These are phyloP conservation scores for Chrysomallon squamiferum DNA, from an alignment of 1,140 invertebrate genomes.

Conservation along the genomic window DNA sequence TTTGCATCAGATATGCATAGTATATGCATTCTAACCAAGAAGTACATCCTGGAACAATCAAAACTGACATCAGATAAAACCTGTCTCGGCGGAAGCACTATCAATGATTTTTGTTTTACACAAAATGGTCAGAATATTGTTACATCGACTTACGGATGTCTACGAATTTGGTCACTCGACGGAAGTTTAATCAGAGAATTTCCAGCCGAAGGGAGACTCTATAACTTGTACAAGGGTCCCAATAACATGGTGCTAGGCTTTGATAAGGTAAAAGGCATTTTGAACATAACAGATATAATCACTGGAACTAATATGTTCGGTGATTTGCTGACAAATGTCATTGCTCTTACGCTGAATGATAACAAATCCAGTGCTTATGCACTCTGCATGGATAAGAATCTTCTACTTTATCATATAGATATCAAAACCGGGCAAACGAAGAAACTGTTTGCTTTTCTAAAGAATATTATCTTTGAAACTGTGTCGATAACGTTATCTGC, in stretches of 20 bases:
- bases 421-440: slow-evolving; percentile 16
- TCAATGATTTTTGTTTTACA: slow-evolving; percentile 2
- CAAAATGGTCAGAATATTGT: slow-evolving; percentile 22
- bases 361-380: slow-evolving; percentile 15
- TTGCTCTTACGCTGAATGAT: slow-evolving; percentile 17
- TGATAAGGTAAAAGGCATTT: slow-evolving; percentile 2
- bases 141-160: slow-evolving; percentile 21
- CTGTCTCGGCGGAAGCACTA: too few relatives aligned
- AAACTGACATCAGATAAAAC: too few relatives aligned
- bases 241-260: neutral
- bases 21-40: too few relatives aligned
- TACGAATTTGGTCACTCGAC: slow-evolving; percentile 31
- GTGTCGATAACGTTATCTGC: slow-evolving; percentile 28
- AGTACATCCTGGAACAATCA: too few relatives aligned
- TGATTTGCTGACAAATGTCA: slow-evolving; percentile 21
- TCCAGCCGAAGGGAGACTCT: slow-evolving; percentile 17
- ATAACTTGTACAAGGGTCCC: slow-evolving; percentile 14
- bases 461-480: slow-evolving; percentile 24
- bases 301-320: neutral
- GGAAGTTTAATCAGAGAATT: slow-evolving; percentile 7
- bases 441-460: slow-evolving; percentile 32
- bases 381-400: slow-evolving; percentile 15
- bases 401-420: slow-evolving; percentile 26
- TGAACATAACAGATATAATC: slow-evolving; percentile 1
- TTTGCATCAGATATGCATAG: too few relatives aligned